Base-by-base conservation (phyloP, 2,113 vertebrate species). In the Ceuthmochares aereus region DNA sequence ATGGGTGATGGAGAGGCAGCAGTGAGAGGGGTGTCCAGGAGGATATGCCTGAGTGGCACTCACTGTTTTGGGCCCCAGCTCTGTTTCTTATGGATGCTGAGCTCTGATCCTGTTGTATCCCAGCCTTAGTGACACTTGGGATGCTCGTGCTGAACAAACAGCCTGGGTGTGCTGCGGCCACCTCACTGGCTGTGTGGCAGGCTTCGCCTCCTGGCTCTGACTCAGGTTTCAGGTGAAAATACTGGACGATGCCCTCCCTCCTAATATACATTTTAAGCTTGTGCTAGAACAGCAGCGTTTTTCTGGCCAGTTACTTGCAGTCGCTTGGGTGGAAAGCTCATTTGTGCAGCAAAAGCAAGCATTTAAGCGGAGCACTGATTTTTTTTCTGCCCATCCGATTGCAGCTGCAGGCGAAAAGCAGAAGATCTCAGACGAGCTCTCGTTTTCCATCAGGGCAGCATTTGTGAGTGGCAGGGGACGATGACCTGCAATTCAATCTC, bases 171-270 rank as follows among this genome's bases (percentile, higher is more conserved):
- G 56, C 69, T 51, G 91, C 55, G 43, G 62, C 75, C 49, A 4
- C 45, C 64, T 89, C 26, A 0, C 47, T 37, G 52, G 5, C 47
- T 37, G 47, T 5, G 0, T 2, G 63, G 55, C 0, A 14, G 29
- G 76, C 76, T 93, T 83, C 89, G 25, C 68, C 79, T 62, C 67
- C 63, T 0, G 34, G 20, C 81, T 72, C 56, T 3, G 3, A 2
- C 45, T 9, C 34, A 2, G 67, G 3, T 27, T 62, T 12, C 4
- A 5, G 72, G 59, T 32, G 59, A 54, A 74, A 95, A 74, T 8
- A 16, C 13, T 1, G 1, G 14, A 3, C 19, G 5, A 14, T 73
- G 67, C 49, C 56, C 42, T 55, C 32, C 51, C 14, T 55, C 32
- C 45, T 12, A 3, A 34, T 10, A 1, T 0, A 52, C 47, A 15